These are phyloP conservation scores for Hormiphora californensis DNA, from an alignment of 37 sponge, comb jelly and placozoan species.

Conservation along the genomic window DNA sequence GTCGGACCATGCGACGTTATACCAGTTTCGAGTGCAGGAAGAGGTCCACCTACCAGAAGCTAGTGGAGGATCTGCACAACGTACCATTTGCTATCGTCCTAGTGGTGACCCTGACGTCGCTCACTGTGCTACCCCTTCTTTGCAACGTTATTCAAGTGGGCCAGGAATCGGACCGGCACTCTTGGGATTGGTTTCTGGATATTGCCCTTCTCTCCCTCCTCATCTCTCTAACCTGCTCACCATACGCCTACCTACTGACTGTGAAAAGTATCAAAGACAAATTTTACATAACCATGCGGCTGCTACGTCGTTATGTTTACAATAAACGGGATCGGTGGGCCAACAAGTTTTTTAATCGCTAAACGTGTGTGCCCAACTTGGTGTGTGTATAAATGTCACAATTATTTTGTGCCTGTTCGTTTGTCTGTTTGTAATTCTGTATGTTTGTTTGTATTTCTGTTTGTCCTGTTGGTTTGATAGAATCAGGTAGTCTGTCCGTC, in stretches of 20 bases:
- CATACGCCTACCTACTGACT: background rate
- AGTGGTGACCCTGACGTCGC: background rate
- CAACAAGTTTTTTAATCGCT: background rate
- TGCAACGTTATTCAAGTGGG: background rate
- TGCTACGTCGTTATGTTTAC: background rate
- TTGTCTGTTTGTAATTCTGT: no score
- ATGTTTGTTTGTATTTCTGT: no score
- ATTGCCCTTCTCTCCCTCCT: background rate
- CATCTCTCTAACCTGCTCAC: slow-evolving; percentile 8
- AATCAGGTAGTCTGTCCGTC: no score
- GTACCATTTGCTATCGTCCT: background rate
- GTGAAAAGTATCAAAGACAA: background rate
- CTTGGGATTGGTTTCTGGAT: slow-evolving; percentile 10
- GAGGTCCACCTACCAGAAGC: background rate
- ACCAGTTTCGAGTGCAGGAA: slow-evolving; percentile 20
- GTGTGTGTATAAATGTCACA: no score
- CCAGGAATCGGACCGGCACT: background rate
- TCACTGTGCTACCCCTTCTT: background rate
- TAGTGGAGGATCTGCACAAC: slow-evolving; percentile 32
- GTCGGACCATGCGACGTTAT: slow-evolving; percentile 3
- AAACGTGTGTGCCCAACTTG: no score
- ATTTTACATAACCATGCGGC: background rate
- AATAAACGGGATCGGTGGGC: background rate
- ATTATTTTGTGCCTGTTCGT: no score
- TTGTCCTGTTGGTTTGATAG: no score